Percentiles rank a stretch among this genome's conserved stretches.
Evolutionary conservation across 2,113 vertebrate species (phyloP).

Genomic region (Bos javanicus): DNA sequence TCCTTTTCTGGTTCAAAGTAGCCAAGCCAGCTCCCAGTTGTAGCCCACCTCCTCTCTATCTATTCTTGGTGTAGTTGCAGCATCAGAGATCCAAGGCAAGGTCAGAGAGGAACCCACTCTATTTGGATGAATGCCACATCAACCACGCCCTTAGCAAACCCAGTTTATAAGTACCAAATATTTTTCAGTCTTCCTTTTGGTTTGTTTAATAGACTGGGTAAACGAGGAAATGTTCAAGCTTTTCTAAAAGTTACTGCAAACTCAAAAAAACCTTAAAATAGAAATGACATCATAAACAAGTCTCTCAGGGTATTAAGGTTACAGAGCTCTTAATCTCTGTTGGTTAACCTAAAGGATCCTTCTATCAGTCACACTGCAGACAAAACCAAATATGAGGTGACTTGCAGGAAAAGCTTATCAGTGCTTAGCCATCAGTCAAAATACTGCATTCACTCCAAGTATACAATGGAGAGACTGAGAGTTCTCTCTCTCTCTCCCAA

Average conservation of each 20-base stretch:
- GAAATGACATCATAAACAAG: slow-evolving; percentile 74
- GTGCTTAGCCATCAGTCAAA: slow-evolving; percentile 58
- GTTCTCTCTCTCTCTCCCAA: slow-evolving; percentile 22
- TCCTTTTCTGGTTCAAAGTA: neutral
- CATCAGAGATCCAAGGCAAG: neutral
- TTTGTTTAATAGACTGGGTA: slow-evolving; percentile 26
- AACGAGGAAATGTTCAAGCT: slow-evolving; percentile 19
- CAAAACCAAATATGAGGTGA: neutral
- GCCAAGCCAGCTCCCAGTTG: neutral
- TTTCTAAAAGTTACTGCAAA: slow-evolving; percentile 39
- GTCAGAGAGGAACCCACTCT: neutral
- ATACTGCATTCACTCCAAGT: slow-evolving; percentile 59
- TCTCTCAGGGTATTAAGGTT: slow-evolving; percentile 37
- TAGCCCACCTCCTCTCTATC: neutral
- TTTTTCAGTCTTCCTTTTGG: neutral
- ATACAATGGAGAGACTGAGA: slow-evolving; percentile 36
- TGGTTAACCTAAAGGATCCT: slow-evolving; percentile 22
- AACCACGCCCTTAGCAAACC: neutral
- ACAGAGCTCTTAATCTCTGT: neutral
- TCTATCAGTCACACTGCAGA: slow-evolving; percentile 42
- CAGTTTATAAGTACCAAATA: neutral
- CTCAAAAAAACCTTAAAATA: slow-evolving; percentile 73
- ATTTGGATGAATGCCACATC: neutral
- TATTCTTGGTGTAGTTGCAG: neutral
- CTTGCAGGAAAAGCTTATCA: slow-evolving; percentile 18